Percentiles rank a stretch among this genome's conserved stretches.
phyloP scores from a whole-genome alignment of 2,888 invertebrate genomes.

The Melinaea menophilus region DNA sequence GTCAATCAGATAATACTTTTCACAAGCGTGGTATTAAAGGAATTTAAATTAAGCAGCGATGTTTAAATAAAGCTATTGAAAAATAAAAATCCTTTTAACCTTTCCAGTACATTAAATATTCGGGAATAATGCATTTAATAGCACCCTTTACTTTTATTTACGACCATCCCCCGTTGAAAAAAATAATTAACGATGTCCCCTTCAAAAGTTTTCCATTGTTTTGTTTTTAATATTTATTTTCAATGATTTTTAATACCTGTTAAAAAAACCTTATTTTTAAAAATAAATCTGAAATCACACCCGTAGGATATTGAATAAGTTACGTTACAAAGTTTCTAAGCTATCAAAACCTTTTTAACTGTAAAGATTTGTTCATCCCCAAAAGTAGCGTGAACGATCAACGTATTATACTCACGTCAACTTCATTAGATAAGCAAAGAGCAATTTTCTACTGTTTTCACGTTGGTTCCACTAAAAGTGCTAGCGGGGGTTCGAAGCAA shows the following conservation, averaged over 20 bases:
- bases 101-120: slow-evolving; percentile 76
- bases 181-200: slow-evolving; percentile 70
- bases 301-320: too few species aligned
- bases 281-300: slow-evolving; percentile 12
- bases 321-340: background rate
- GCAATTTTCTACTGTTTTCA: slow-evolving; percentile 34
- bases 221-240: slow-evolving; percentile 54
- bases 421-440: slow-evolving; percentile 14
- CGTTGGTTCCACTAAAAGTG: slow-evolving; percentile 57
- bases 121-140: slow-evolving; percentile 76
- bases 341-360: background rate
- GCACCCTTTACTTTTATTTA: slow-evolving; percentile 76
- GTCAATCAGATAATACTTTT: slow-evolving; percentile 37
- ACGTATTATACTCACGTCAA: slow-evolving; percentile 13
- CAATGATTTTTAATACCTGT: slow-evolving; percentile 31
- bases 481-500: slow-evolving; percentile 56
- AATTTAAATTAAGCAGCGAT: slow-evolving; percentile 61
- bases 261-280: slow-evolving; percentile 22
- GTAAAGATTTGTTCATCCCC: background rate
- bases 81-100: slow-evolving; percentile 66
- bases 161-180: slow-evolving; percentile 61
- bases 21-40: slow-evolving; percentile 59
- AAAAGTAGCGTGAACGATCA: slow-evolving; percentile 6
- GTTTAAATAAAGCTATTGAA: slow-evolving; percentile 69
- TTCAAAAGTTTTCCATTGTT: slow-evolving; percentile 61